Evolutionary conservation across 2,888 invertebrate species (phyloP).

Genomic region (Galerucella pusilla): DNA sequence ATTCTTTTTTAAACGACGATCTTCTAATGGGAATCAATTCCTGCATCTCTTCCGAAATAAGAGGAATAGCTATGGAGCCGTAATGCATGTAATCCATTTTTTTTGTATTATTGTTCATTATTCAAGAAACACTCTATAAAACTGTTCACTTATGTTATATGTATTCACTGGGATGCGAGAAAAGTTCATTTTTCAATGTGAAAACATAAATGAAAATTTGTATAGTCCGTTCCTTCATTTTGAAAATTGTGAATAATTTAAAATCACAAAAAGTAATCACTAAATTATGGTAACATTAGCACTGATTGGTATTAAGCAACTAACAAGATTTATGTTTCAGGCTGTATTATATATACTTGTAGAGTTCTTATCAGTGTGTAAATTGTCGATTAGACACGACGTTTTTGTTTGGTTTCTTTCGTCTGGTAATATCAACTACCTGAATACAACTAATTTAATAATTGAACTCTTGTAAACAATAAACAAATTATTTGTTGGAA

Average conservation of each 20-base stretch:
- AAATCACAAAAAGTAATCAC: neutral
- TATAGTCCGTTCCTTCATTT: constrained; percentile 47
- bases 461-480: neutral
- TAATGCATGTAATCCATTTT: constrained; percentile 45
- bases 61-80: constrained; percentile 34
- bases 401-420: constrained; percentile 6
- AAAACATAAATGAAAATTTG: constrained; percentile 17
- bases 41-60: constrained; percentile 5
- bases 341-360: constrained; percentile 3
- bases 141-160: constrained; percentile 40
- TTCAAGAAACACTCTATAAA: constrained; percentile 16
- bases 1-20: constrained; percentile 20
- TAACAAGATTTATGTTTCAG: neutral
- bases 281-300: neutral
- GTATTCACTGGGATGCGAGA: constrained; percentile 38
- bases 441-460: neutral
- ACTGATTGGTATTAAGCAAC: constrained; percentile 4
- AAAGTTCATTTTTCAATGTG: constrained; percentile 17
- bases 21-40: constrained; percentile 34
- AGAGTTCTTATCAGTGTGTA: neutral
- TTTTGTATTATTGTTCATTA: constrained; percentile 2
- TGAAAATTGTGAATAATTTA: constrained; percentile 1
- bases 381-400: neutral
- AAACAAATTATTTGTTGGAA: neutral
- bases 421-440: neutral